Evolutionary conservation across 2,113 vertebrate species (phyloP).

Genomic region (Mesocricetus auratus): DNA sequence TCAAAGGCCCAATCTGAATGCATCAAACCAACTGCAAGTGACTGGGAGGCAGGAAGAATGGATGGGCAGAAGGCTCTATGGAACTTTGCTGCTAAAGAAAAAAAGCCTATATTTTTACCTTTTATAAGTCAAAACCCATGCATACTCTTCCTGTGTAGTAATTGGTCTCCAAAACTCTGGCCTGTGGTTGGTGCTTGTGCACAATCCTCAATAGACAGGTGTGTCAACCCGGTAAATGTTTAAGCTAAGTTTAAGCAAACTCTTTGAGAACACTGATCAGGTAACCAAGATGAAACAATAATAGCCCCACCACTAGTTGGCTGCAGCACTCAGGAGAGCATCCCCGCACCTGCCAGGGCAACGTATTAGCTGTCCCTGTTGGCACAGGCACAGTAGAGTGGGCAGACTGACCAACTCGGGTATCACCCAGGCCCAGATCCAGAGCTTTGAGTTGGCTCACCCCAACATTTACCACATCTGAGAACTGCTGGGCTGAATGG

Average conservation of each 20-base stretch:
- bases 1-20: conserved; percentile 66
- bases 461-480: no score
- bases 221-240: background rate
- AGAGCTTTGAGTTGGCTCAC: no score
- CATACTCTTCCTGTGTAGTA: background rate
- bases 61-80: background rate
- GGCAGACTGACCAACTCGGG: no score
- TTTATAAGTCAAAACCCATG: background rate
- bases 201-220: background rate
- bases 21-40: conserved; percentile 50
- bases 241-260: background rate
- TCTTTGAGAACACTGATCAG: background rate
- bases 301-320: background rate
- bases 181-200: background rate
- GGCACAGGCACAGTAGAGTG: no score
- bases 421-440: no score
- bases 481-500: no score
- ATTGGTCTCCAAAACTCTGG: background rate
- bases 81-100: background rate
- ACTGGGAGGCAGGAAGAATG: conserved; percentile 43
- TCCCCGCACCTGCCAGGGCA: background rate
- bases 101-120: conserved; percentile 27
- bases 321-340: background rate
- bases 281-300: background rate
- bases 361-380: background rate